These are phyloP conservation scores for Drosophila biarmipes DNA, from an alignment of 1,140 invertebrate species.

Conservation along the genomic window DNA sequence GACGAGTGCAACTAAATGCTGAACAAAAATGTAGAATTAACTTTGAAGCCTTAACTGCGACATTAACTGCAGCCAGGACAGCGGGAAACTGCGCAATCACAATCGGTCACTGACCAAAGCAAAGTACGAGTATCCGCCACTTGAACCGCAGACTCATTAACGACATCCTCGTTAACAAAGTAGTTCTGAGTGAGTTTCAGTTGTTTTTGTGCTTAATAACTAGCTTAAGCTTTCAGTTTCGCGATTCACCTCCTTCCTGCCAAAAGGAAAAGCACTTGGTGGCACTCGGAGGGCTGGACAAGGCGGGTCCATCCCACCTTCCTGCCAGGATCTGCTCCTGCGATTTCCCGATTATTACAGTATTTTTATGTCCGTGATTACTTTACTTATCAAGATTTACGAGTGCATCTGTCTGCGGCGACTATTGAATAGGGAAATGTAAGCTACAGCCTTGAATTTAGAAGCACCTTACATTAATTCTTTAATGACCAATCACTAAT, in stretches of 20 bases:
- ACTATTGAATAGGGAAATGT: background rate
- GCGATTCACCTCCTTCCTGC: slow-evolving; percentile 6
- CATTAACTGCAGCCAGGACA: slow-evolving; percentile 2
- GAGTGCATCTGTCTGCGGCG: background rate
- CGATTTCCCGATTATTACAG: slow-evolving; percentile 13
- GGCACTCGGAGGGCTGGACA: slow-evolving; percentile 17
- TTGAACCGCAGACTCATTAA: slow-evolving; percentile 47
- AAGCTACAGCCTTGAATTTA: background rate
- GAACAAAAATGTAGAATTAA: slow-evolving; percentile 7
- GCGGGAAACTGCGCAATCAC: slow-evolving; percentile 8
- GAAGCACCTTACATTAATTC: background rate
- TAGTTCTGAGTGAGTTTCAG: slow-evolving; percentile 45
- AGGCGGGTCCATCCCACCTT: slow-evolving; percentile 8
- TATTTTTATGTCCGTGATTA: slow-evolving; percentile 9
- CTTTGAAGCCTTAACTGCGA: slow-evolving; percentile 3
- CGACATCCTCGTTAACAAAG: slow-evolving; percentile 54
- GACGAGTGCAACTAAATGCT: background rate
- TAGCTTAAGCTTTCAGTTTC: slow-evolving; percentile 40
- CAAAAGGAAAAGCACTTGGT: slow-evolving; percentile 16
- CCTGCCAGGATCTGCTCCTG: background rate
- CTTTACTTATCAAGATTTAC: slow-evolving; percentile 1
- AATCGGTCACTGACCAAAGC: slow-evolving; percentile 21
- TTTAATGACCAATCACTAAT: background rate
- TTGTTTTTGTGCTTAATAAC: slow-evolving; percentile 51
- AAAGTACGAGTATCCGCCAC: slow-evolving; percentile 36